Percentiles rank a stretch among this genome's conserved stretches.
Conservation (phyloP, 2,888 invertebrate genomes). For the Campaea margaritaria region DNA sequence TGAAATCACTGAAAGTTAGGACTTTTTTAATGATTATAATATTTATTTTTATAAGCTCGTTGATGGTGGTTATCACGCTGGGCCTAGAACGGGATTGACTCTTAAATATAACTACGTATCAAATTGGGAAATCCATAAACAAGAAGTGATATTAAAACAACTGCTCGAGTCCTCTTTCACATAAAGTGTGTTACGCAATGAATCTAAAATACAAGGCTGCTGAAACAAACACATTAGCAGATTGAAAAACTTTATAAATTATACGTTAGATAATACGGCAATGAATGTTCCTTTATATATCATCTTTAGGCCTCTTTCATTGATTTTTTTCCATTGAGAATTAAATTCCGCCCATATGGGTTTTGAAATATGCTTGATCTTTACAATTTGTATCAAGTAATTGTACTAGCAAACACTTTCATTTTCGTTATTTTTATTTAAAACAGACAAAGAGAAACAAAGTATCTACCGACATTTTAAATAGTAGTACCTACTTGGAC, state of each 20-base stretch:
- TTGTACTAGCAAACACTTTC: no score
- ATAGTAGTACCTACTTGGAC: not conserved
- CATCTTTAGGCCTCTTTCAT: not conserved
- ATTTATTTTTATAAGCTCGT: no score
- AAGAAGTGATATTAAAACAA: not conserved
- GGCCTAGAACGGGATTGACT: no score
- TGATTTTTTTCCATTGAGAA: conserved; percentile 6
- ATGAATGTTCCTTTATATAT: no score
- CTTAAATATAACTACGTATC: no score
- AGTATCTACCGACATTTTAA: not conserved
- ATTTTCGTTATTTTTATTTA: no score
- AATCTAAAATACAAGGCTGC: conserved; percentile 7
- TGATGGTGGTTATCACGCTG: no score
- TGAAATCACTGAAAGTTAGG: no score
- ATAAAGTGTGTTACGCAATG: conserved; percentile 3
- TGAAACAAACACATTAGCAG: conserved; percentile 51
- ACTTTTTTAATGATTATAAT: no score
- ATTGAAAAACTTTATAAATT: conserved; percentile 56
- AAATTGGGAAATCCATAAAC: not conserved
- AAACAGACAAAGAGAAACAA: no score
- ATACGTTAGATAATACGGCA: conserved; percentile 23
- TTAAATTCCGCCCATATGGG: not conserved
- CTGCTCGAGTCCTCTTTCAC: not conserved
- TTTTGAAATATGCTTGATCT: not conserved
- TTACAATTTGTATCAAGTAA: no score